Evolutionary conservation across 2,797 vertebrate species (phyloP), one percentile per base, ranked within the genome.

Genomic region (Cyprinella venusta): DNA sequence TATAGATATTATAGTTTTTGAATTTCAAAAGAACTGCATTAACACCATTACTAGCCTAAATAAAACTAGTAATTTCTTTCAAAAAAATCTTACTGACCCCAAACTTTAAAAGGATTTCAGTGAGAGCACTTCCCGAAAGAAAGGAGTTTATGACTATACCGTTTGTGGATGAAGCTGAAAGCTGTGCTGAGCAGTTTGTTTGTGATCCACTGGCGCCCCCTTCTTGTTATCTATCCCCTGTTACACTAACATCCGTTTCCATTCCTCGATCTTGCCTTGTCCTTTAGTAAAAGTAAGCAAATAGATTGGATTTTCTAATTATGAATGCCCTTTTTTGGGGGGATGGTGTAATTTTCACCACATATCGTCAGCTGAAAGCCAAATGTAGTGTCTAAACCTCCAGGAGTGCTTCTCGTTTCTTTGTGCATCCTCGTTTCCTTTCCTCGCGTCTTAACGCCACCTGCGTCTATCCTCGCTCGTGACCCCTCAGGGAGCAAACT

Each of bases 181-280:
- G 13, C 33, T 4, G 21, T 64, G 8, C 33, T 56, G 9, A 59
- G 54, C 12, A n/a, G 0, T 9, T 38, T 67, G 81, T 90, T 86
- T 71, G 30, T 88, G n/a, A 52, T 88, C 38, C 83, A 76, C 80
- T 72, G 68, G 80, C 90, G 1, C 90, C 91, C 88, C 87, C 94
- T n/a, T n/a, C n/a, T n/a, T 92, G 1, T 81, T 85, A 91, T 87
- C 75, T 1, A 40, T n/a, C n/a, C n/a, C 2, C 61, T 16, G 13
- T 26, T 26, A 21, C 9, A 67, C 3, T 24, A 21, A 19, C 5
- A 30, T 2, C 0, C 13, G 4, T 21, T 45, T 5, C 52, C 19
- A 67, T 24, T 9, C 21, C 72, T 38, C 33, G 50, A 16, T 33
- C 16, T 18, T 69, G 40, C 13, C 8, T 45, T 61, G 56, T 71